phyloP scores from a whole-genome alignment of 2,797 vertebrate species.

The Coilia nasus region DNA sequence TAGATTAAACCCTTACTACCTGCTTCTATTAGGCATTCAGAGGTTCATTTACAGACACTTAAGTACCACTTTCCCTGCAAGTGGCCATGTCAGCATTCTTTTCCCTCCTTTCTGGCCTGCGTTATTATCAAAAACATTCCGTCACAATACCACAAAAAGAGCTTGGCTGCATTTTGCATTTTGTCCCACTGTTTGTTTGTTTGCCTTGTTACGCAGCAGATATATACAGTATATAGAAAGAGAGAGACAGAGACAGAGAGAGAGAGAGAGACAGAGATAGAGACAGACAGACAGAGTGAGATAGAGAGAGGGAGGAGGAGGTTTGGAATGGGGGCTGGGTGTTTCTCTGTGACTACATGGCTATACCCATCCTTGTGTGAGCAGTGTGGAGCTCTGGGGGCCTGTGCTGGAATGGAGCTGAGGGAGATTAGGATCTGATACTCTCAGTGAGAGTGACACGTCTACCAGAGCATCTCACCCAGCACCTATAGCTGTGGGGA shows the following conservation, averaged over 20 bases:
- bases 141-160: no score
- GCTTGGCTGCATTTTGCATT: no score
- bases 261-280: not conserved
- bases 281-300: not conserved
- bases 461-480: slow-evolving; percentile 1
- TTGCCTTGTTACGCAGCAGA: no score
- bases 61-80: no score
- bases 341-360: not conserved
- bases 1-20: not conserved
- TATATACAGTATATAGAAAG: not conserved
- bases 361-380: not conserved
- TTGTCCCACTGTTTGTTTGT: no score
- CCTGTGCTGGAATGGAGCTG: not conserved
- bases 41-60: not conserved
- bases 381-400: not conserved
- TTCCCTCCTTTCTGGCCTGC: no score
- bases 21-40: not conserved
- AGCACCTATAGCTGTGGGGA: not conserved
- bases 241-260: not conserved
- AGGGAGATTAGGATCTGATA: slow-evolving; percentile 2
- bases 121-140: no score
- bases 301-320: not conserved
- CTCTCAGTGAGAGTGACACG: slow-evolving; percentile 19
- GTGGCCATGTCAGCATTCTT: no score
- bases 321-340: not conserved